A percentile compares a stretch with the other conserved stretches of the same genome.
These are phyloP conservation scores for Melanotaenia pygmaea DNA, from an alignment of 2,797 vertebrate genomes.

Conservation along the genomic window DNA sequence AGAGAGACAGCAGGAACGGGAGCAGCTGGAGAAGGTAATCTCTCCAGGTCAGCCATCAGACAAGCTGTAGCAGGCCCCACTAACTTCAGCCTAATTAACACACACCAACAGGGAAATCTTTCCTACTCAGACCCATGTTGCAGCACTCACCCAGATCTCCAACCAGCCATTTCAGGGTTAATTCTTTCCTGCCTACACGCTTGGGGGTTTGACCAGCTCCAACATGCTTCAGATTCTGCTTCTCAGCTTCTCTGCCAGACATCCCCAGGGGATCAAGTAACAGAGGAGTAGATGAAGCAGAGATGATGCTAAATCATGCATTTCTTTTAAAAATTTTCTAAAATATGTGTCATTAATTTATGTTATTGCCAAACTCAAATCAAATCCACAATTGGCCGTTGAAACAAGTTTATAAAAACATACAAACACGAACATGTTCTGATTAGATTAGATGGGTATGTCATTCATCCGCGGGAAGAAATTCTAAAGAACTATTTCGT, in stretches of 20 bases:
- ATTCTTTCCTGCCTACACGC: slow-evolving; percentile 65
- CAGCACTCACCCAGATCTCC: slow-evolving; percentile 27
- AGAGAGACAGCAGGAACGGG: slow-evolving; percentile 49
- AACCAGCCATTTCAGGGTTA: slow-evolving; percentile 69
- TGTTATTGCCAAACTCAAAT: slow-evolving; percentile 4
- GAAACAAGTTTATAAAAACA: background rate
- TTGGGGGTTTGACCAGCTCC: slow-evolving; percentile 66
- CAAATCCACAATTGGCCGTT: background rate
- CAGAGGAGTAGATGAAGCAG: slow-evolving; percentile 44
- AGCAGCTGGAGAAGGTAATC: slow-evolving; percentile 82
- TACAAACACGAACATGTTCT: background rate
- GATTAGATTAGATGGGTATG: too few relatives aligned
- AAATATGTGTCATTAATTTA: background rate
- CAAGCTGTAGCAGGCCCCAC: slow-evolving; percentile 80
- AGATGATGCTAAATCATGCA: slow-evolving; percentile 19
- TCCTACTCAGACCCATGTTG: slow-evolving; percentile 37
- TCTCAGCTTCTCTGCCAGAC: slow-evolving; percentile 42
- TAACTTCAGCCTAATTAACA: slow-evolving; percentile 78
- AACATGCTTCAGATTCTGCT: slow-evolving; percentile 63
- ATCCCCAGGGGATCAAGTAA: slow-evolving; percentile 40
- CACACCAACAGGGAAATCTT: slow-evolving; percentile 75
- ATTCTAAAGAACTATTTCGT: background rate
- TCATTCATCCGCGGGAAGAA: too few relatives aligned
- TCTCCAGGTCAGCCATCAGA: slow-evolving; percentile 80
- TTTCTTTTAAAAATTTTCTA: slow-evolving; percentile 15